A percentile compares a stretch with the other conserved stretches of the same genome.
Conservation (phyloP, 2,888 invertebrate genomes). For the Trichogramma dendrolimi region DNA sequence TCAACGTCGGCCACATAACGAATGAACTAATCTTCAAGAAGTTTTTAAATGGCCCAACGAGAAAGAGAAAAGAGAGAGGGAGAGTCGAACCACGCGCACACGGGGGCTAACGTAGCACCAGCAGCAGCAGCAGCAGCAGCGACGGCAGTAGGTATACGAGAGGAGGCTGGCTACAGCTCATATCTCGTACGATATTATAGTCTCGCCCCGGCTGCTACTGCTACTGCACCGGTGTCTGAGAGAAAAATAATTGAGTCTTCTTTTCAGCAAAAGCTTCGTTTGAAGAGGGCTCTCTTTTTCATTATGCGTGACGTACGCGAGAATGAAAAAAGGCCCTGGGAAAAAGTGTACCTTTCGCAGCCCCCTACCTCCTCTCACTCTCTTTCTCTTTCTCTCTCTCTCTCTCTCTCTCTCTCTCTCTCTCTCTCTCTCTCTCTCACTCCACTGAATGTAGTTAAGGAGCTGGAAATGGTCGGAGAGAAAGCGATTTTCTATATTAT, state of each 20-base stretch:
- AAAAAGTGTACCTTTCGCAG: no score
- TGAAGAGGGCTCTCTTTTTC: constrained; percentile 36
- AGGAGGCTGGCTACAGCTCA: constrained; percentile 25
- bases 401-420: no score
- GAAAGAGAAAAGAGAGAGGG: constrained; percentile 9
- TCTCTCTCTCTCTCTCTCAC: no score
- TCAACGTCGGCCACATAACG: constrained; percentile 28
- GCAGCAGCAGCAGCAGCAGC: background rate
- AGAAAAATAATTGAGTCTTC: constrained; percentile 38
- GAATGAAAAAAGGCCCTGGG: constrained; percentile 4
- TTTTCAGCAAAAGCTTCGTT: constrained; percentile 31
- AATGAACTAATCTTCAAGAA: constrained; percentile 32
- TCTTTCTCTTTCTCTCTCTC: no score
- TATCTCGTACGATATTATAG: constrained; percentile 27
- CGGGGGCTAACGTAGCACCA: no score
- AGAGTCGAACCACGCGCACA: background rate
- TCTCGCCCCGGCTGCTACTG: background rate
- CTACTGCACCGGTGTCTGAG: constrained; percentile 14
- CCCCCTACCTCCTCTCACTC: no score
- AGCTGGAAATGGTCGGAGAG: constrained; percentile 13
- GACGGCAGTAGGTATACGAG: constrained; percentile 21
- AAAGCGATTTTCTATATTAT: constrained; percentile 2
- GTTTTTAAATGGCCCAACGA: constrained; percentile 32
- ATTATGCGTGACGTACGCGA: constrained; percentile 36
- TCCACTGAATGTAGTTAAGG: constrained; percentile 1